phyloP scores from a whole-genome alignment of 2,113 vertebrate species.

The Platysteira castanea region DNA sequence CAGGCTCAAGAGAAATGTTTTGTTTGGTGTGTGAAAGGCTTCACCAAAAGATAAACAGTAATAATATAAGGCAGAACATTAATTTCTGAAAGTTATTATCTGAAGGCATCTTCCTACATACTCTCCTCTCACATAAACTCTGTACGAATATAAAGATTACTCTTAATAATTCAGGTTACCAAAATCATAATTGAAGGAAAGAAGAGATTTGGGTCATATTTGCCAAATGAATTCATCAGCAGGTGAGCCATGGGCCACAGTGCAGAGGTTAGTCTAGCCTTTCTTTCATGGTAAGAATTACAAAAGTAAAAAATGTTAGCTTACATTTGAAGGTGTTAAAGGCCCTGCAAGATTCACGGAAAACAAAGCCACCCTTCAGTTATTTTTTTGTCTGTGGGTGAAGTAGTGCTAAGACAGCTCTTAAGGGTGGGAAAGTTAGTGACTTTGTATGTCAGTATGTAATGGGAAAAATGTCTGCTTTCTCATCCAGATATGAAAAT shows the following conservation, averaged over 20 bases:
- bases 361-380: neutral
- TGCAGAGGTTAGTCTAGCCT: neutral
- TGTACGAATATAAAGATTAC: neutral
- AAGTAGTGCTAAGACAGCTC: neutral
- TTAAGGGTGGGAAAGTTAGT: neutral
- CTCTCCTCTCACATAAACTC: neutral
- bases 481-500: neutral
- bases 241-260: neutral
- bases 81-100: neutral
- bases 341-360: neutral
- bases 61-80: neutral
- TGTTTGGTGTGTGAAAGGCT: neutral
- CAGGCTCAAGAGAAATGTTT: neutral
- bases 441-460: neutral
- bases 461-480: neutral
- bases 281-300: neutral
- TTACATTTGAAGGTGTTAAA: neutral
- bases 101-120: neutral
- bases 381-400: neutral
- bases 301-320: neutral
- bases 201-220: neutral
- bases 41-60: neutral
- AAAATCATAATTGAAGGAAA: neutral
- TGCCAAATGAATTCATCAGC: neutral
- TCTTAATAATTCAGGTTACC: neutral